phyloP scores from a whole-genome alignment of 2,797 vertebrate genomes.

The Gila robusta region DNA sequence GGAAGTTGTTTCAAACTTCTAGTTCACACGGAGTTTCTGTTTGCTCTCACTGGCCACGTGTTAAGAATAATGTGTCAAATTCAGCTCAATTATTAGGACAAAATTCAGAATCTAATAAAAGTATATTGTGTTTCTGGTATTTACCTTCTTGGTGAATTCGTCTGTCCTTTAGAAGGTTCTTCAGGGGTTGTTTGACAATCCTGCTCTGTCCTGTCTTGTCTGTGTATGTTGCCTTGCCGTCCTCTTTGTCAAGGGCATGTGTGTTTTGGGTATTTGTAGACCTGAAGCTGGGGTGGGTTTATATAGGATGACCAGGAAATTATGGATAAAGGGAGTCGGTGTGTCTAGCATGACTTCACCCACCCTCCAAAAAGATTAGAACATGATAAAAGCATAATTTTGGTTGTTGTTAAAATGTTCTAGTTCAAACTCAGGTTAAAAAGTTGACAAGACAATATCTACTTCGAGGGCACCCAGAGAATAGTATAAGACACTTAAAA shows the following conservation, averaged over 20 bases:
- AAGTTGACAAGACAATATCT: background rate
- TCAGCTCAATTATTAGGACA: background rate
- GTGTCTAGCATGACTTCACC: conserved; percentile 57
- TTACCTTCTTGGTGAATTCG: conserved; percentile 47
- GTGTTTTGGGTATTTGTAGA: conserved; percentile 76
- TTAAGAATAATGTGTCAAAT: background rate
- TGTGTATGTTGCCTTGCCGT: conserved; percentile 41
- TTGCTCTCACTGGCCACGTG: background rate
- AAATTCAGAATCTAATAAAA: background rate
- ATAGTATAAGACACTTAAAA: background rate
- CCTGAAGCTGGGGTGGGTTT: conserved; percentile 79
- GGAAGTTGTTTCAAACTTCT: background rate
- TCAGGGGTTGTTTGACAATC: background rate
- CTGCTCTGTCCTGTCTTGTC: conserved; percentile 2
- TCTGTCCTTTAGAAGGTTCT: conserved; percentile 5
- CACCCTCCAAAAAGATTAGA: conserved; percentile 63
- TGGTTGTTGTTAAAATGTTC: conserved; percentile 48
- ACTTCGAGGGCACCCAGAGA: background rate
- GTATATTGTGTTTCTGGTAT: background rate
- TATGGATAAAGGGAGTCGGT: conserved; percentile 72
- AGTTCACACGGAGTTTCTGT: background rate
- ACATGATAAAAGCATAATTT: conserved; percentile 70
- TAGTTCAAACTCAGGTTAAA: conserved; percentile 35
- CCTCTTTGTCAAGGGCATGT: conserved; percentile 57
- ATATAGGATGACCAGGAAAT: conserved; percentile 71